These are phyloP conservation scores for Drosophila colorata DNA, from an alignment of 2,888 invertebrate genomes.

Conservation along the genomic window DNA sequence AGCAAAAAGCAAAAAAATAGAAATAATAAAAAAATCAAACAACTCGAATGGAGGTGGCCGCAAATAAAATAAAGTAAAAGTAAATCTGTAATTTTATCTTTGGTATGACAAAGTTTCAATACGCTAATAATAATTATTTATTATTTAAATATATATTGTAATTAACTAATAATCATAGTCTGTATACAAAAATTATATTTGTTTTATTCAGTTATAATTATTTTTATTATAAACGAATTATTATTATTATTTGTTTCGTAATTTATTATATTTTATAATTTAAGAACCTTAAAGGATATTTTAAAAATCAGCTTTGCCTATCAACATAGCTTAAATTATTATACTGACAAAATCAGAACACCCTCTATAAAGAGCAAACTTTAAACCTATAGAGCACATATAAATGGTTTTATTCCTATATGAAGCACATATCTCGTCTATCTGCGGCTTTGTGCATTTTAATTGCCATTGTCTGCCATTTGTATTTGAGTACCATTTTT, in stretches of 20 bases:
- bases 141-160: too few relatives aligned
- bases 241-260: too few relatives aligned
- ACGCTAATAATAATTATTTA: not conserved
- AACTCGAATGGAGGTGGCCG: not conserved
- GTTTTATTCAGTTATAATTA: too few relatives aligned
- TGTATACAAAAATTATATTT: too few relatives aligned
- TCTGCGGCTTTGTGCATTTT: constrained; percentile 43
- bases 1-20: constrained; percentile 22
- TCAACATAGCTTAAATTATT: too few relatives aligned
- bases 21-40: constrained; percentile 1
- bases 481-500: constrained; percentile 5
- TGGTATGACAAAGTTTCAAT: not conserved
- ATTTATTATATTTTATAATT: too few relatives aligned
- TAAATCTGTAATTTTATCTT: not conserved
- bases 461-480: constrained; percentile 48
- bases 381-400: not conserved
- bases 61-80: constrained; percentile 4
- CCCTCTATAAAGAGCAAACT: not conserved
- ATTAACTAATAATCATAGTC: too few relatives aligned
- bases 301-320: too few relatives aligned
- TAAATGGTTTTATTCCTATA: constrained; percentile 1
- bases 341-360: not conserved
- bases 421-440: constrained; percentile 9
- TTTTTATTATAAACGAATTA: too few relatives aligned
- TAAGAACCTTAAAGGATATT: too few relatives aligned